Conservation (phyloP, 2,797 vertebrate species). For the Iguana delicatissima region DNA sequence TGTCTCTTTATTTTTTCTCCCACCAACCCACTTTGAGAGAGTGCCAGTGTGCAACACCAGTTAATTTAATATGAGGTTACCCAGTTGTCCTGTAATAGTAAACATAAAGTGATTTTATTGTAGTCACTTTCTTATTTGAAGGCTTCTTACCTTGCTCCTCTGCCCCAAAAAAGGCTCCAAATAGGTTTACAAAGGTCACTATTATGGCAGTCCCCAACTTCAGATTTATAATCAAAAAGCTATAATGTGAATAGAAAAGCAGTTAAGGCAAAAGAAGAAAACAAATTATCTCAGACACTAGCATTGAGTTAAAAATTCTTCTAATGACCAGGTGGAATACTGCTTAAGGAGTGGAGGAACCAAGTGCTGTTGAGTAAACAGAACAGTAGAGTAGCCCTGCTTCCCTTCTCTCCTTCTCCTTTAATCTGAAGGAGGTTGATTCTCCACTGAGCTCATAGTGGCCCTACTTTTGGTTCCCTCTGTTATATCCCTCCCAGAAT, state of each 20-base stretch:
- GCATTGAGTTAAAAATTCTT: background rate
- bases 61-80: background rate
- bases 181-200: background rate
- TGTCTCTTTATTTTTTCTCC: background rate
- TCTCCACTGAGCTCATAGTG: background rate
- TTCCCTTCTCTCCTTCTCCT: background rate
- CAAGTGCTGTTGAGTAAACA: background rate
- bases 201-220: background rate
- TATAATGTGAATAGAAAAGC: background rate
- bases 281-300: background rate
- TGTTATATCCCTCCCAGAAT: background rate
- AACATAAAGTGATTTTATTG: background rate
- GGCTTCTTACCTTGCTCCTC: background rate
- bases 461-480: background rate
- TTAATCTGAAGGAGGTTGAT: background rate
- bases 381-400: background rate
- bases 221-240: background rate
- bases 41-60: background rate
- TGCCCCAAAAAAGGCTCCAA: background rate
- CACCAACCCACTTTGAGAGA: background rate
- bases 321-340: background rate
- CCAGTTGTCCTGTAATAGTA: background rate
- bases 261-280: background rate
- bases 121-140: background rate
- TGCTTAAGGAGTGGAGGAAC: background rate